Conservation (phyloP, 2,113 vertebrate species). For the Eurystomus gularis region DNA sequence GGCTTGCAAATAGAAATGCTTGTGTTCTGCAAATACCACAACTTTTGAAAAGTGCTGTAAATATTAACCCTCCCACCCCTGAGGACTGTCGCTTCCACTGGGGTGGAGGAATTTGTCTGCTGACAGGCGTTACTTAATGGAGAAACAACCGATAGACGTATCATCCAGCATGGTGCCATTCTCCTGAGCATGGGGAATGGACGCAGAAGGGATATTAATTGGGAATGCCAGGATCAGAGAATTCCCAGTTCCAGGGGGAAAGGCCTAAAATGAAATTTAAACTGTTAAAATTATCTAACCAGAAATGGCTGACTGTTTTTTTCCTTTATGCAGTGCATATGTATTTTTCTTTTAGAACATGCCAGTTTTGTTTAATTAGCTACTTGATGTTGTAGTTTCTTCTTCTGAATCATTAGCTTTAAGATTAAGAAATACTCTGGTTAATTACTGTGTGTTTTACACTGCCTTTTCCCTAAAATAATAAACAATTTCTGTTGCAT, state of each 20-base stretch:
- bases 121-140: neutral
- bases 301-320: neutral
- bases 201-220: neutral
- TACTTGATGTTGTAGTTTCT: neutral
- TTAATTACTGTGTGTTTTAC: neutral
- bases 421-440: neutral
- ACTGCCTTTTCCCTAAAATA: neutral
- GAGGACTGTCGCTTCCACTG: neutral
- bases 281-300: neutral
- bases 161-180: neutral
- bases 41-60: neutral
- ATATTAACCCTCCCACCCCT: neutral
- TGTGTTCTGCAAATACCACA: neutral
- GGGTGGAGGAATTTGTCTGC: neutral
- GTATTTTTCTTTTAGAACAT: neutral
- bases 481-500: neutral
- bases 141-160: rapidly evolving
- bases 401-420: neutral
- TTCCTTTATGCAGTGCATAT: neutral
- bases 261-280: neutral
- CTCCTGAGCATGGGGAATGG: neutral
- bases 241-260: neutral
- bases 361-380: neutral
- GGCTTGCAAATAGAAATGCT: neutral
- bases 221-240: neutral